These are phyloP conservation scores for Micromussa lordhowensis DNA, from an alignment of 92 coral and sea anemone species.

Conservation along the genomic window DNA sequence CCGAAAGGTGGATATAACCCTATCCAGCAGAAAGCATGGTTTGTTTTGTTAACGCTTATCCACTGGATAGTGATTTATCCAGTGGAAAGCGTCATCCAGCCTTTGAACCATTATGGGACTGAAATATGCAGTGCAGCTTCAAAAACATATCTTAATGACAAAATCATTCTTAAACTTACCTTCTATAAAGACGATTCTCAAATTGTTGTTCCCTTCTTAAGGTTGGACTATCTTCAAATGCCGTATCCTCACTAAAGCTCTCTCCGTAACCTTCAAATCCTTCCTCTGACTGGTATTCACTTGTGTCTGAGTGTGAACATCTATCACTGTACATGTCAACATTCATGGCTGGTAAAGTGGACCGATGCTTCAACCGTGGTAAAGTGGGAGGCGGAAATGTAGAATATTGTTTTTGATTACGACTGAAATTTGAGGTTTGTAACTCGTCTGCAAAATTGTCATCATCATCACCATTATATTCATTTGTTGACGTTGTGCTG, in stretches of 20 bases:
- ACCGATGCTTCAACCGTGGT: conserved; percentile 76
- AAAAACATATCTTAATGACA: no score
- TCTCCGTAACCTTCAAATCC: conserved; percentile 93
- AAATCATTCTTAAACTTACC: not conserved
- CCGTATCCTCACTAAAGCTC: conserved; percentile 80
- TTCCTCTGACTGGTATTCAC: conserved; percentile 98
- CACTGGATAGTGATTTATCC: no score
- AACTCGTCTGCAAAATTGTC: conserved; percentile 79
- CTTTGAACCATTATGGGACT: no score
- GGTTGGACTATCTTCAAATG: conserved; percentile 73
- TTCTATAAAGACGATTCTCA: conserved; percentile 14
- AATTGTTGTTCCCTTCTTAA: conserved; percentile 36
- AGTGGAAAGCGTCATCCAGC: no score
- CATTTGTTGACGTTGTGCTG: conserved; percentile 98
- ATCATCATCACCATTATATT: conserved; percentile 96
- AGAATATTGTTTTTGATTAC: conserved; percentile 88
- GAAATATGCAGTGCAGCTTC: no score
- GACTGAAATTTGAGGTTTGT: conserved; percentile 68
- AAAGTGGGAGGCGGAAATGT: conserved; percentile 90
- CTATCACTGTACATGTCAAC: conserved; percentile 62
- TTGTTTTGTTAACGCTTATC: no score
- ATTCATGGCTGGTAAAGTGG: conserved; percentile 70
- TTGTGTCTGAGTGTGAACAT: conserved; percentile 86
- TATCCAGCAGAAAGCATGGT: no score
- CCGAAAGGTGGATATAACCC: no score